phyloP scores from a whole-genome alignment of 2,113 vertebrate genomes.

The Bos taurus region DNA sequence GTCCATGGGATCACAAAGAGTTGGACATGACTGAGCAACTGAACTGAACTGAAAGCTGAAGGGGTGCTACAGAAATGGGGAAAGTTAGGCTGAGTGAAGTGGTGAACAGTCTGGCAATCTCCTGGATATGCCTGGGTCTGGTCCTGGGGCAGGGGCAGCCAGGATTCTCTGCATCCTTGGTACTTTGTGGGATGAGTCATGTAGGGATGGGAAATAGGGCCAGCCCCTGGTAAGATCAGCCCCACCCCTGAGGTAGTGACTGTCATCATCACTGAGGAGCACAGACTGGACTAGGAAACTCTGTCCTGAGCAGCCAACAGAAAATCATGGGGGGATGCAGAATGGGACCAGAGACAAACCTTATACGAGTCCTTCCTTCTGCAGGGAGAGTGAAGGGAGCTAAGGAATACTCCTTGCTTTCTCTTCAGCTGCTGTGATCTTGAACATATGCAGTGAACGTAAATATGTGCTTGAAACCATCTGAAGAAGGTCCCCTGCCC shows the following conservation, averaged over 20 bases:
- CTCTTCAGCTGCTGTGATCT: not conserved
- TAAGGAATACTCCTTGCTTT: not conserved
- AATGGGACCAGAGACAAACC: too few species aligned
- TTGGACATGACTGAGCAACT: not conserved
- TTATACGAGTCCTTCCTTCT: not conserved
- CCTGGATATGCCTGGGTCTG: not conserved
- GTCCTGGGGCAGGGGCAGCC: not conserved
- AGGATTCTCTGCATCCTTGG: not conserved
- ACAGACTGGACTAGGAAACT: not conserved
- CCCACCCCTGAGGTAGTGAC: not conserved
- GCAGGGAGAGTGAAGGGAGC: not conserved
- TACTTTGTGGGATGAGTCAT: not conserved
- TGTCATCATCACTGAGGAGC: not conserved
- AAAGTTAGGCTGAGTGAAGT: not conserved
- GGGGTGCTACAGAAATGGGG: not conserved
- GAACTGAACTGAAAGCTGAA: not conserved
- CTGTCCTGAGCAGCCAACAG: not conserved
- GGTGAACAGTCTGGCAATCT: not conserved
- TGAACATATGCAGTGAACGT: not conserved
- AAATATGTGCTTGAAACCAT: not conserved
- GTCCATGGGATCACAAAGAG: accelerated
- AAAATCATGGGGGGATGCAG: not conserved
- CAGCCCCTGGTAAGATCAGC: not conserved
- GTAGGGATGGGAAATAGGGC: not conserved
- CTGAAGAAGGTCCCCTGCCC: not conserved